These are phyloP conservation scores for Chlamydotis undulata DNA, from an alignment of 2,113 vertebrate species.

Conservation along the genomic window DNA sequence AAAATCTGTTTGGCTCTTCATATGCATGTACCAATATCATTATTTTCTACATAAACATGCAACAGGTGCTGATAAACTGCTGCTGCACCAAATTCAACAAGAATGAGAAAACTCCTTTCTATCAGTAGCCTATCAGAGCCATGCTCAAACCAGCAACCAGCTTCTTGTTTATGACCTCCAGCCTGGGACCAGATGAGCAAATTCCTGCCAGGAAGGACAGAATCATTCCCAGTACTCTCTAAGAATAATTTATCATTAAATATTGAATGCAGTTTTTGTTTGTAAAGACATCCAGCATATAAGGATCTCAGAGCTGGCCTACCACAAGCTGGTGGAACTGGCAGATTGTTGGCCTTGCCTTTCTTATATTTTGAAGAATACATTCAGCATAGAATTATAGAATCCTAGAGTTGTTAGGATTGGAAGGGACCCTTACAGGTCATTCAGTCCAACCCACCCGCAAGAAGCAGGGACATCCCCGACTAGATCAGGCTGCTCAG, in stretches of 20 bases:
- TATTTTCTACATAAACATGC: not conserved
- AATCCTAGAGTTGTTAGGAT: too few species aligned
- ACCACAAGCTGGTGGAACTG: not conserved
- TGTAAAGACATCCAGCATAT: not conserved
- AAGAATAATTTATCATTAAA: not conserved
- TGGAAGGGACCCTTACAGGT: too few species aligned
- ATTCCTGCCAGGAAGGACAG: not conserved
- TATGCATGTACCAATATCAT: not conserved
- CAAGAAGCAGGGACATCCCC: too few species aligned
- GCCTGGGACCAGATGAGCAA: not conserved
- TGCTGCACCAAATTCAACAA: not conserved
- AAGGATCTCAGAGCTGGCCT: not conserved
- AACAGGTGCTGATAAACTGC: not conserved
- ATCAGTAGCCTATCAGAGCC: not conserved
- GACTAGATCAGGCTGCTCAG: too few species aligned
- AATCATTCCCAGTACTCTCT: not conserved
- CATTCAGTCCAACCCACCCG: too few species aligned
- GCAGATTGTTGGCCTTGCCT: not conserved
- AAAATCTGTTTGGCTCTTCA: not conserved
- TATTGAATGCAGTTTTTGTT: not conserved
- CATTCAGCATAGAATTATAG: too few species aligned
- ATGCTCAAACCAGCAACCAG: not conserved
- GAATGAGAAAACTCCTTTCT: not conserved
- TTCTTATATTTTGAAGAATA: not conserved
- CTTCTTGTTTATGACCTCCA: accelerated